Percentiles rank a stretch among this genome's conserved stretches.
These are phyloP conservation scores for Dioctria linearis DNA, from an alignment of 2,888 invertebrate genomes.

Conservation along the genomic window DNA sequence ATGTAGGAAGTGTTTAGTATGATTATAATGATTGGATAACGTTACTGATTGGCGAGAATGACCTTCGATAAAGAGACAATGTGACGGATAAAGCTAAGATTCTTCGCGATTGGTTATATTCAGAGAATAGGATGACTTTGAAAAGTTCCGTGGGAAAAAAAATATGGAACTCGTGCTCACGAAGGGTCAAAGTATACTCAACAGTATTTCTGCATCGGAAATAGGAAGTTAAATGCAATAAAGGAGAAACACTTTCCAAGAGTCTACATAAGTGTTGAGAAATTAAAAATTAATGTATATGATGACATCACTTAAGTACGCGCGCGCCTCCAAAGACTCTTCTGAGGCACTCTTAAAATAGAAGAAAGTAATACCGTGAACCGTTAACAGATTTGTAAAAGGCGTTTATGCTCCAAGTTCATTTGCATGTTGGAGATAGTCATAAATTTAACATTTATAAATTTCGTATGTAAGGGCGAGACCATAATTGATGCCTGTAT, in stretches of 20 bases:
- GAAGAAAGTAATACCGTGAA: slow-evolving; percentile 66
- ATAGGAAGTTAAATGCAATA: slow-evolving; percentile 59
- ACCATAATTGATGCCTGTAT: slow-evolving; percentile 46
- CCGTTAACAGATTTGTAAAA: slow-evolving; percentile 70
- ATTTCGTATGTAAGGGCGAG: slow-evolving; percentile 36
- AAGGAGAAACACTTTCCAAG: slow-evolving; percentile 45
- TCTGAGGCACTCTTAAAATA: slow-evolving; percentile 47
- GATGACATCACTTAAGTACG: slow-evolving; percentile 46
- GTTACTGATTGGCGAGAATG: no score
- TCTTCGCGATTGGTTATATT: no score
- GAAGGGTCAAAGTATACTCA: no score
- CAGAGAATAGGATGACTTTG: no score
- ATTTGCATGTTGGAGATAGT: slow-evolving; percentile 58
- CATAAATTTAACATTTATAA: slow-evolving; percentile 51
- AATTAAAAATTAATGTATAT: slow-evolving; percentile 52
- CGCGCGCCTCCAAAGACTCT: slow-evolving; percentile 9
- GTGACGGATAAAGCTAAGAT: no score
- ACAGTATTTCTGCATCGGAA: slow-evolving; percentile 9
- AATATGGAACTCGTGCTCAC: no score
- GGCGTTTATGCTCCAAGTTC: slow-evolving; percentile 61
- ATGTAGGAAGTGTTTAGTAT: no score
- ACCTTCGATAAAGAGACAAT: no score
- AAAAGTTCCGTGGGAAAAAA: no score
- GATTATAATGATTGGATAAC: no score
- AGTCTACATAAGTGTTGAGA: slow-evolving; percentile 34